Evolutionary conservation across 1,140 invertebrate species (phyloP).

Genomic region (Polypedilum pembai): DNA sequence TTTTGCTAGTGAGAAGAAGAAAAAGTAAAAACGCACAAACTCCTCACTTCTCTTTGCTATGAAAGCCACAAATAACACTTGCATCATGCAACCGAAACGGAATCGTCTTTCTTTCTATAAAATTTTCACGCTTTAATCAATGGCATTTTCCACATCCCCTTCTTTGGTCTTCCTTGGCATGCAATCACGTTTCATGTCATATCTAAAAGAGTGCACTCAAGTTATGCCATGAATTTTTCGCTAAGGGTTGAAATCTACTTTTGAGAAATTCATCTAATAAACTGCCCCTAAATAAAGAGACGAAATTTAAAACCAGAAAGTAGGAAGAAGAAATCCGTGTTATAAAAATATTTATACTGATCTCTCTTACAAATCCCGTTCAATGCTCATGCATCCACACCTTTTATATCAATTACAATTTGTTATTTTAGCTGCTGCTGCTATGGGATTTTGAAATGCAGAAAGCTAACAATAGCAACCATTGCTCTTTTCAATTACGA

Average conservation of each 20-base stretch:
- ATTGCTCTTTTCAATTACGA: not conserved
- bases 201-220: too few species aligned
- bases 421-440: conserved; percentile 5
- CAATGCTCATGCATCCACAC: not conserved
- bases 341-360: not conserved
- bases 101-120: not conserved
- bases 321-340: not conserved
- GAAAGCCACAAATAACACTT: conserved; percentile 1
- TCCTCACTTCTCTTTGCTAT: not conserved
- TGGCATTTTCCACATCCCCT: not conserved
- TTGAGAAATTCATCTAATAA: too few species aligned
- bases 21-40: not conserved
- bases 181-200: too few species aligned
- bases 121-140: conserved; percentile 25
- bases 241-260: too few species aligned
- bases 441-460: too few species aligned
- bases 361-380: not conserved
- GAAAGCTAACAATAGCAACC: not conserved
- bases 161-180: too few species aligned
- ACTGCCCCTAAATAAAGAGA: not conserved
- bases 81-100: not conserved
- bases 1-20: not conserved
- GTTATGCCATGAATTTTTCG: too few species aligned
- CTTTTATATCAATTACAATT: conserved; percentile 19
- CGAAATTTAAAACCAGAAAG: not conserved